Conservation (phyloP, 2,113 vertebrate genomes). For the Hippocampus barbouri region DNA sequence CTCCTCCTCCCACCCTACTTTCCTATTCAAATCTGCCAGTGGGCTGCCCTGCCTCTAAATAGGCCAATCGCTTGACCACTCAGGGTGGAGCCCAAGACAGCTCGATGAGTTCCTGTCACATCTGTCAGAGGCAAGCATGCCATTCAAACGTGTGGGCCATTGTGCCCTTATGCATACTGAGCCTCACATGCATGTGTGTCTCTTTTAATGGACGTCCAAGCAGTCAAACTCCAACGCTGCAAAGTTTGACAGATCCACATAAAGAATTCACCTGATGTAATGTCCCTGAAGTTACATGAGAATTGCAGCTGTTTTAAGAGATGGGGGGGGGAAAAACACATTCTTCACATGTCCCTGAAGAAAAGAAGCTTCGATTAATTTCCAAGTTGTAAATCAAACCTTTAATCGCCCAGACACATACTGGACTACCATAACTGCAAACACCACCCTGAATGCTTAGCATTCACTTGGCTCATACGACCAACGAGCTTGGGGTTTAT, state of each 20-base stretch:
- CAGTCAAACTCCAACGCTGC: neutral
- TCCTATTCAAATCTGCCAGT: slow-evolving; percentile 57
- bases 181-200: neutral
- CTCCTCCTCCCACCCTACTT: slow-evolving; percentile 36
- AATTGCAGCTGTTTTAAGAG: slow-evolving; percentile 39
- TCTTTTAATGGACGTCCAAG: no score
- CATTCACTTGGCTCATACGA: slow-evolving; percentile 2
- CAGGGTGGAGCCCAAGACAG: slow-evolving; percentile 35
- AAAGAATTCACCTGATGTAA: neutral
- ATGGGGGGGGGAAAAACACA: slow-evolving; percentile 8
- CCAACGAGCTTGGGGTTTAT: neutral
- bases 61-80: slow-evolving; percentile 50
- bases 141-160: neutral
- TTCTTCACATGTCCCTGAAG: slow-evolving; percentile 32
- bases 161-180: neutral
- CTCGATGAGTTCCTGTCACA: slow-evolving; percentile 16
- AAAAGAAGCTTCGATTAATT: slow-evolving; percentile 64
- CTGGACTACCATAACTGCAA: neutral
- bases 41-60: slow-evolving; percentile 47
- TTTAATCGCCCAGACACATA: slow-evolving; percentile 27
- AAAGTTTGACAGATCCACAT: neutral
- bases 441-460: slow-evolving; percentile 22
- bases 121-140: slow-evolving; percentile 12
- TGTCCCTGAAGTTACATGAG: slow-evolving; percentile 18
- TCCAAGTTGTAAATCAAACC: slow-evolving; percentile 45